These are phyloP conservation scores for Propithecus coquereli DNA, from an alignment of 2,113 vertebrate genomes.

Conservation along the genomic window DNA sequence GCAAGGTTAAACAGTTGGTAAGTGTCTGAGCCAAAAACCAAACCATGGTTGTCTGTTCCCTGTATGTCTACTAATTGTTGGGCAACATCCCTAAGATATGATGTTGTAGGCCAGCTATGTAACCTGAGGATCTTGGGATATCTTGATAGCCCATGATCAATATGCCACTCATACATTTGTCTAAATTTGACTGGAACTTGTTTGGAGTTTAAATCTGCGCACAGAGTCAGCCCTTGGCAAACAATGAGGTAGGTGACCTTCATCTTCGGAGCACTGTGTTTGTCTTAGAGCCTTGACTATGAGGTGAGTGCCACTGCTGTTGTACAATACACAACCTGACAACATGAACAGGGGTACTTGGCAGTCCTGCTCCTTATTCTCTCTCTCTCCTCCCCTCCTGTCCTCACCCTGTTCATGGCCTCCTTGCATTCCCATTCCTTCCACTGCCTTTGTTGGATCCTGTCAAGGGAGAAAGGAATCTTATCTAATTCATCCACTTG, in stretches of 20 bases:
- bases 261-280: neutral
- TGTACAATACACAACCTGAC: neutral
- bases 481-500: neutral
- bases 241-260: neutral
- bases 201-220: neutral
- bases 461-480: neutral
- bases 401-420: neutral
- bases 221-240: neutral
- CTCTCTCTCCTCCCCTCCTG: neutral
- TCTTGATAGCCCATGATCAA: neutral
- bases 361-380: neutral
- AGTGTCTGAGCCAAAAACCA: neutral
- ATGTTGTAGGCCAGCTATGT: neutral
- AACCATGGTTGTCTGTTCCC: neutral
- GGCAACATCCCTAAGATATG: neutral
- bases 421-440: neutral
- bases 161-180: neutral
- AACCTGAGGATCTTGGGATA: neutral
- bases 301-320: accelerated
- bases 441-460: neutral
- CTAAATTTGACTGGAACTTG: neutral
- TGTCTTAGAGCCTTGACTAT: neutral
- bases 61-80: neutral
- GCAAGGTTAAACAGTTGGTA: neutral
- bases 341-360: accelerated